Conservation (phyloP, 2,888 invertebrate species). For the Nemoura dubitans region DNA sequence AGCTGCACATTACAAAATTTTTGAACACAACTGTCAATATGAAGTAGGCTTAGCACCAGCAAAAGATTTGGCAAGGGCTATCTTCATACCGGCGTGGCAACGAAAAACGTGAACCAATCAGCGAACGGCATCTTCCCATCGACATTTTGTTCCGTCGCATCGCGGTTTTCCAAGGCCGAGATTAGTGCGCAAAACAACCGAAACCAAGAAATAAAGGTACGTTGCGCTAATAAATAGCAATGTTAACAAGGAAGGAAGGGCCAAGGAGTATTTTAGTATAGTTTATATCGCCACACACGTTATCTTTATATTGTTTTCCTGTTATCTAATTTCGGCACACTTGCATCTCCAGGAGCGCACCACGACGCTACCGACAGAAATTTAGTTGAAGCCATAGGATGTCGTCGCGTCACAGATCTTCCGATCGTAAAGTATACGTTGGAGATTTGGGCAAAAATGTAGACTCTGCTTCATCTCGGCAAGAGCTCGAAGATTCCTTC, state of each 20-base stretch:
- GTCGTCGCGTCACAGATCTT: slow-evolving; percentile 79
- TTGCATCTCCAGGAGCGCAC: background rate
- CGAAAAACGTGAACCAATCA: background rate
- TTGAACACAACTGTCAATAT: too few relatives aligned
- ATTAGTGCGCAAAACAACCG: background rate
- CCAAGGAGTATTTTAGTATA: background rate
- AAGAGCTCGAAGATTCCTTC: slow-evolving; percentile 63
- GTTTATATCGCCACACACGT: background rate
- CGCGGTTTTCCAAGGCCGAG: background rate
- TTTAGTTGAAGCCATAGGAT: slow-evolving; percentile 58
- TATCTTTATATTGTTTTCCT: background rate
- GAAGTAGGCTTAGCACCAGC: too few relatives aligned
- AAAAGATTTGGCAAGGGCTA: too few relatives aligned
- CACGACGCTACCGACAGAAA: background rate
- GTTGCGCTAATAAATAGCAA: background rate
- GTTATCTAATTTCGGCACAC: background rate
- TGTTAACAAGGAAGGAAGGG: background rate
- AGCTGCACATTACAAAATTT: background rate
- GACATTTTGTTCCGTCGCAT: background rate
- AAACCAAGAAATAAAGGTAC: background rate
- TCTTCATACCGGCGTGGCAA: too few relatives aligned
- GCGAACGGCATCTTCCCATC: background rate
- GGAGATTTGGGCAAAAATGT: slow-evolving; percentile 87
- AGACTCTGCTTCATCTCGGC: slow-evolving; percentile 58
- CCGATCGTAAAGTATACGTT: slow-evolving; percentile 94